These are phyloP conservation scores for Ophion obscuratus DNA, from an alignment of 2,888 invertebrate species.

Conservation along the genomic window DNA sequence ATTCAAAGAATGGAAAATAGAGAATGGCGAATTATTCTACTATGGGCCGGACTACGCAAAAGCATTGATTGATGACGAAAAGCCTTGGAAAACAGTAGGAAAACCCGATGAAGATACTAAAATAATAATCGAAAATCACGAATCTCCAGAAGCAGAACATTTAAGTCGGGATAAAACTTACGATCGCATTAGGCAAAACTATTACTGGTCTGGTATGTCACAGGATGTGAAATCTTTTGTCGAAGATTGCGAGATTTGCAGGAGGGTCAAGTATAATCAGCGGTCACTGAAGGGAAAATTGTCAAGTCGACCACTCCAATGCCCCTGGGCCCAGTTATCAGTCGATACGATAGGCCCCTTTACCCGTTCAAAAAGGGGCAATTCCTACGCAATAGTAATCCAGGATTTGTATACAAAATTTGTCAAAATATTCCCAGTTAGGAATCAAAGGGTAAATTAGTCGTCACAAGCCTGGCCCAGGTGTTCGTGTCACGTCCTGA, in stretches of 20 bases:
- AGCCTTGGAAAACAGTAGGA: conserved; percentile 23
- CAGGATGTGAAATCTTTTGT: conserved; percentile 50
- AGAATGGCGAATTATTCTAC: conserved; percentile 36
- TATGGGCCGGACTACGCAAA: conserved; percentile 36
- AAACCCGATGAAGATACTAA: not conserved
- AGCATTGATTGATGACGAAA: conserved; percentile 15
- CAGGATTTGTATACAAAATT: conserved; percentile 50
- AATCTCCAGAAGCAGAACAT: conserved; percentile 46
- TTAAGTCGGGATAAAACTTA: conserved; percentile 59
- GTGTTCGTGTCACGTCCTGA: no score
- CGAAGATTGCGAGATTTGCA: conserved; percentile 49
- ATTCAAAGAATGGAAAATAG: conserved; percentile 58
- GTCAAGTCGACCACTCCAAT: conserved; percentile 20
- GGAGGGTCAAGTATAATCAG: conserved; percentile 54
- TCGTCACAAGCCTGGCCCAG: conserved; percentile 18
- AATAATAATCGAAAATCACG: conserved; percentile 56
- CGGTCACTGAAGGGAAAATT: conserved; percentile 35
- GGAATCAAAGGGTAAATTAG: conserved; percentile 36
- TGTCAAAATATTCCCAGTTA: conserved; percentile 35
- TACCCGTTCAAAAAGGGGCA: conserved; percentile 49
- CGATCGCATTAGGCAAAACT: conserved; percentile 59
- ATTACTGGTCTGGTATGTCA: conserved; percentile 58
- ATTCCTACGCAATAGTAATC: conserved; percentile 35
- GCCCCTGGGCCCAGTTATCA: conserved; percentile 48
- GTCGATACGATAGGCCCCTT: conserved; percentile 33